phyloP scores from a whole-genome alignment of 2,797 vertebrate species.

The Megalops cyprinoides region DNA sequence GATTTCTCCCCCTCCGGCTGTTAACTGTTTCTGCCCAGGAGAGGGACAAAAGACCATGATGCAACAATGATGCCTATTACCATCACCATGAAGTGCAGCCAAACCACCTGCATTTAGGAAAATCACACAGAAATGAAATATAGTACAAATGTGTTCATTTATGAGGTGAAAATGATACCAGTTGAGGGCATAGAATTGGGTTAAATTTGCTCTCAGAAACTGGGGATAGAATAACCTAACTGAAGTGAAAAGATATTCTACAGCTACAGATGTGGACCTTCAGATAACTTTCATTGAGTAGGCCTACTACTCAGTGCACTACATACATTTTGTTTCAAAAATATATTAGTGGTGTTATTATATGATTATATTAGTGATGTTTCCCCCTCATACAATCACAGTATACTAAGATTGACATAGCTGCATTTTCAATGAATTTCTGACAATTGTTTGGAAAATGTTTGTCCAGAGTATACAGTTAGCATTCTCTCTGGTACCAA shows the following conservation, averaged over 20 bases:
- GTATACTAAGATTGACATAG: too few species aligned
- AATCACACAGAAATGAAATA: not conserved
- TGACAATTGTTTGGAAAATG: too few species aligned
- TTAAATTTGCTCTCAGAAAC: too few species aligned
- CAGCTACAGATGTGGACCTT: not conserved
- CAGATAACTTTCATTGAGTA: too few species aligned
- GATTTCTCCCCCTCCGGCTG: conserved; percentile 62
- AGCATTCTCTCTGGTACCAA: too few species aligned
- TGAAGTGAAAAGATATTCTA: not conserved
- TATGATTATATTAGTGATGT: too few species aligned
- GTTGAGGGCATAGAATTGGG: not conserved
- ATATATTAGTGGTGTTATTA: too few species aligned
- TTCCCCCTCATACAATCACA: too few species aligned
- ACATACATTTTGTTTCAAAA: too few species aligned
- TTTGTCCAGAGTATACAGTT: too few species aligned
- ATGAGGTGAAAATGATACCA: not conserved
- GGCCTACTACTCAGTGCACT: too few species aligned
- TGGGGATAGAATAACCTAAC: not conserved
- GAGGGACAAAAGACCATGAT: conserved; percentile 53
- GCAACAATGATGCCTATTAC: conserved; percentile 52
- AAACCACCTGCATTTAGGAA: not conserved
- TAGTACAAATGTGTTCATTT: not conserved
- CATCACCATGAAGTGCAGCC: conserved; percentile 31
- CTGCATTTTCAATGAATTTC: too few species aligned
- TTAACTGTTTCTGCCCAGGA: conserved; percentile 56